Evolutionary conservation across 1,140 invertebrate species (phyloP).

Genomic region (Philotrypesis tridentata): DNA sequence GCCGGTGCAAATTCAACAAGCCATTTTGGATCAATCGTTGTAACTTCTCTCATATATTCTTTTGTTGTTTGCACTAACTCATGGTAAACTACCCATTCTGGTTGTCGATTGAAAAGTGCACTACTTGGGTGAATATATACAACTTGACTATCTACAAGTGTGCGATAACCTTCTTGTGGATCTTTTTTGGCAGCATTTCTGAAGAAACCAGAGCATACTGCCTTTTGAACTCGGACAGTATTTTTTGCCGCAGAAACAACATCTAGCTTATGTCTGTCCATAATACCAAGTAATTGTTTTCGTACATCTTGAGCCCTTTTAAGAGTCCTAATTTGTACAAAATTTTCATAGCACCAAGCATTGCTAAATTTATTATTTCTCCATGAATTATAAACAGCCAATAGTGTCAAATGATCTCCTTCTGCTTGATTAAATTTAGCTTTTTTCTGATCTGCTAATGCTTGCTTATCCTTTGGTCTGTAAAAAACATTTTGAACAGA

Average conservation of each 20-base stretch:
- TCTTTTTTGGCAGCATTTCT: constrained; percentile 99
- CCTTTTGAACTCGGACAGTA: constrained; percentile 96
- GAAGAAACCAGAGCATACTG: constrained; percentile 99
- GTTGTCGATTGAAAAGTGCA: constrained; percentile 97
- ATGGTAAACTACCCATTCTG: constrained; percentile 99
- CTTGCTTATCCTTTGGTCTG: constrained; percentile 96
- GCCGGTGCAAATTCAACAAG: constrained; percentile 99
- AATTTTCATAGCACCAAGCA: constrained; percentile 99
- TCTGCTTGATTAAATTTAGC: constrained; percentile 99
- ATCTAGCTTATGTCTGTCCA: constrained; percentile 98
- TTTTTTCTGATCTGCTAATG: constrained; percentile 98
- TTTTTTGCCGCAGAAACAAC: constrained; percentile 97
- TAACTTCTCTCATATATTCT: constrained; percentile 99
- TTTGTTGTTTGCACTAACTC: constrained; percentile 99
- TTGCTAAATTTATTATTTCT: constrained; percentile 99
- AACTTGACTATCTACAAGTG: constrained; percentile 97
- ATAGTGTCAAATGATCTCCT: constrained; percentile 96
- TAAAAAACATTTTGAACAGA: constrained; percentile 99
- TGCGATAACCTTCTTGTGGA: constrained; percentile 98
- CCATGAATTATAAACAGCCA: constrained; percentile 99
- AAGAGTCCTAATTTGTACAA: constrained; percentile 97
- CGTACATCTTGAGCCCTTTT: constrained; percentile 98
- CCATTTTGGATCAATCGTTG: constrained; percentile 99
- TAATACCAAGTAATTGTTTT: constrained; percentile 97
- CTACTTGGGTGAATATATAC: constrained; percentile 99